Evolutionary conservation across 2,797 vertebrate species (phyloP).

Genomic region (Bovichtus variegatus): DNA sequence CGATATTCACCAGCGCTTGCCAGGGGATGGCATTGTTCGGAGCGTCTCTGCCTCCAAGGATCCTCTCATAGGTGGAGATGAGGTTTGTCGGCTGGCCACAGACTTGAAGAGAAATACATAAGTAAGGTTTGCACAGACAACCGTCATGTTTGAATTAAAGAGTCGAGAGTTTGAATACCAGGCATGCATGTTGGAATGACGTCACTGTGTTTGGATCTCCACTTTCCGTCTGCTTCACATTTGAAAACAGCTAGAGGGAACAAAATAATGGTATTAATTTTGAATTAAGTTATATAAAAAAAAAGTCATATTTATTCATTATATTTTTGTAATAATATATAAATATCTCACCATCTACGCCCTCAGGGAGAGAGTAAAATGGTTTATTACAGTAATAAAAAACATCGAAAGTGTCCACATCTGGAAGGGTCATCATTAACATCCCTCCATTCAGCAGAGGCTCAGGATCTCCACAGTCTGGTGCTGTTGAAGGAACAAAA

Average conservation of each 20-base stretch:
- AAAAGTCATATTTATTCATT: too few species aligned
- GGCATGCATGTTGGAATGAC: conserved; percentile 66
- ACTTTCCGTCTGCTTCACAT: conserved; percentile 75
- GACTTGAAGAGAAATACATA: conserved; percentile 60
- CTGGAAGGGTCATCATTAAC: conserved; percentile 34
- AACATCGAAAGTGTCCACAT: conserved; percentile 78
- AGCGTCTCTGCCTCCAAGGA: conserved; percentile 69
- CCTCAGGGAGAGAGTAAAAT: conserved; percentile 67
- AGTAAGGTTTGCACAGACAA: neutral
- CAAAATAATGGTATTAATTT: neutral
- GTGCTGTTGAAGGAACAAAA: conserved; percentile 67
- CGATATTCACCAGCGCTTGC: conserved; percentile 64
- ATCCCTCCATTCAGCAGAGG: conserved; percentile 77
- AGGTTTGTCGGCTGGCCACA: conserved; percentile 72
- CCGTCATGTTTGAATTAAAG: neutral
- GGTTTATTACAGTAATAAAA: conserved; percentile 82
- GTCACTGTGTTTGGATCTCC: conserved; percentile 62
- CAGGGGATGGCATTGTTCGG: conserved; percentile 71
- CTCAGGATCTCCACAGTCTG: conserved; percentile 80
- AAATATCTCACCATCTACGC: conserved; percentile 59
- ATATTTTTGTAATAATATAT: neutral
- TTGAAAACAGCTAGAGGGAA: conserved; percentile 67
- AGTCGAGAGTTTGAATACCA: conserved; percentile 54
- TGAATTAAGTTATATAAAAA: neutral
- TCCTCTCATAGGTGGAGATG: conserved; percentile 6